Conservation (phyloP, 2,888 invertebrate genomes). For the Athripsodes cinereus region DNA sequence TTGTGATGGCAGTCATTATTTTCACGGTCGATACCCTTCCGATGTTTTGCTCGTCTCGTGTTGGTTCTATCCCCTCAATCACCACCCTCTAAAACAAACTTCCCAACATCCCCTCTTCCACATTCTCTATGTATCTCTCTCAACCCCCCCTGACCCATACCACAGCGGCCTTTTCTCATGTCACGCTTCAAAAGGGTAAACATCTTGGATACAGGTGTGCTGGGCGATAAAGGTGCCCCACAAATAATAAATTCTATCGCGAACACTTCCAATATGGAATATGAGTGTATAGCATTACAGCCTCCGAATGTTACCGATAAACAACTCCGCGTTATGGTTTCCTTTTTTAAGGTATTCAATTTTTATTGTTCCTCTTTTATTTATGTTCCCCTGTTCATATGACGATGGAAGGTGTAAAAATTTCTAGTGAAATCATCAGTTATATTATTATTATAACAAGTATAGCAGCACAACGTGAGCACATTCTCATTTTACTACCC, state of each 20-base stretch:
- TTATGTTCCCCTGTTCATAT: slow-evolving; percentile 6
- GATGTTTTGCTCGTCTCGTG: slow-evolving; percentile 23
- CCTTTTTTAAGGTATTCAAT: slow-evolving; percentile 15
- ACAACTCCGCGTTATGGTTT: slow-evolving; percentile 15
- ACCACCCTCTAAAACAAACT: slow-evolving; percentile 12
- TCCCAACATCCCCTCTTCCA: background rate
- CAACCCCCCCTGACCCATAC: background rate
- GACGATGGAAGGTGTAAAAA: slow-evolving; percentile 3
- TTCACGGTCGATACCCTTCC: slow-evolving; percentile 26
- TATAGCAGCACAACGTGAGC: slow-evolving; percentile 2
- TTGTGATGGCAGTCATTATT: slow-evolving; percentile 25
- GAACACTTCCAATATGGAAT: slow-evolving; percentile 12
- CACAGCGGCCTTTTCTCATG: slow-evolving; percentile 1
- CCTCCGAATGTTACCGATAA: slow-evolving; percentile 13
- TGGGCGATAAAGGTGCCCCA: slow-evolving; percentile 8
- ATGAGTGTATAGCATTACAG: slow-evolving; percentile 4
- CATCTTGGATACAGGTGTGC: slow-evolving; percentile 19
- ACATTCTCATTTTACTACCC: slow-evolving; percentile 11
- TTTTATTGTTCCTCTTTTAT: slow-evolving; percentile 17
- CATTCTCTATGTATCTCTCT: background rate
- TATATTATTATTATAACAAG: background rate
- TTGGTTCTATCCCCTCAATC: slow-evolving; percentile 8
- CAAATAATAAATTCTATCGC: slow-evolving; percentile 18
- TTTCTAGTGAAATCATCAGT: slow-evolving; percentile 4
- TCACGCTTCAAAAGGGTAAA: slow-evolving; percentile 13